Base-by-base conservation (phyloP, 2,888 invertebrate species). In the Oxycera nigricornis region DNA sequence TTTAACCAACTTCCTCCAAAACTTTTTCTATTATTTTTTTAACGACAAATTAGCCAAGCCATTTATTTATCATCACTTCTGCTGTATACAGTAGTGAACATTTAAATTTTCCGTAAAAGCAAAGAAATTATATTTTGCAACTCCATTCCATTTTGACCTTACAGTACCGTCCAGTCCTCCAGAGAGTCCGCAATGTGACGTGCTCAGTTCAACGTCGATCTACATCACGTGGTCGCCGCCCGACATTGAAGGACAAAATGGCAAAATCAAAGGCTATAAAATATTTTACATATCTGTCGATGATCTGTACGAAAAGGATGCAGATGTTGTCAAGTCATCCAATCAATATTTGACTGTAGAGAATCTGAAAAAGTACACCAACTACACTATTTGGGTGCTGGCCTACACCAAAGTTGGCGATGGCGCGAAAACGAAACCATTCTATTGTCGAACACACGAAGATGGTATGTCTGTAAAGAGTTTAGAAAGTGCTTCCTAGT, bases 321-420 rank as follows among this genome's bases (percentile, higher is more conserved):
- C 91, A 75, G 90, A 91, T 79, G 90, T 91, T 79, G 91, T 91
- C n/a, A 94, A 94, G 79, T 85, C 86, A 77, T 85, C 84, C 79
- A 86, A 85, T 82, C 86, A 86, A 82, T 86, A 86, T 80, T 82
- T 84, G 77, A 86, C 85, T 74, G 87, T 95, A 76, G 91, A 91
- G 74, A 92, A 92, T 61, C 87, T 96, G 73, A 89, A 91, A 81
- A 92, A 94, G 80, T 95, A 91, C 85, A 95, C 96, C 31, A 97
- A 97, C 87, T 97, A 97, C 84, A 95, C 95, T 39, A 92, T 97
- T 72, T 93, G 94, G 78, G 94, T 95, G 39, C 88, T 94, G 82
- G 96, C 96, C 7, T 96, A 91, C 85, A 97, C 97, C 0, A 89
- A 92, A 41, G 92, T 93, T 59, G 97, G 97, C 0, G 96, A 97